Base-by-base conservation (phyloP, 2,888 invertebrate species). In the Balanococcus diminutus region DNA sequence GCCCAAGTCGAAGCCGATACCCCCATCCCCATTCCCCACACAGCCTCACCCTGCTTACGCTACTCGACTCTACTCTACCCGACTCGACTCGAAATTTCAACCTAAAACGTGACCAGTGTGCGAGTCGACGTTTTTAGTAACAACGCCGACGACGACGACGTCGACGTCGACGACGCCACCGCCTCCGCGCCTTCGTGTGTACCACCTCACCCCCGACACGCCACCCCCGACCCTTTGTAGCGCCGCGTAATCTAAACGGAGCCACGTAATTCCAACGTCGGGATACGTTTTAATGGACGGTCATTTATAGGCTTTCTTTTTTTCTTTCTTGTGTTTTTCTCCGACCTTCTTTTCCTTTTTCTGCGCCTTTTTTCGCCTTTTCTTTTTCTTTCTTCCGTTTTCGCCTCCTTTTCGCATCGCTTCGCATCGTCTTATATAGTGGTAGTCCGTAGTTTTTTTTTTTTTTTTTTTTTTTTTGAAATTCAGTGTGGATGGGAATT, bases 71-170 rank as follows among this genome's bases (percentile, higher is more conserved):
- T n/a, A n/a, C 14, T 14, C 42, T 42, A 14, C 42, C 14, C n/a
- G n/a, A n/a, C n/a, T 14, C 42, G 9, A 1, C 42, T 11, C 11
- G 16, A 84, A 84, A 67, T 61, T n/a, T 84, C 32, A 56, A 31
- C 31, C 83, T 84, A 84, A 67, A 84, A 31, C 28, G 56, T 25
- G 83, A 84, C 83, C 32, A 84, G 31, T 39, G 83, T 84, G 83
- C 83, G 83, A 84, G 32, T 72, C 72, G 72, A 72, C 72, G 72
- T 31, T 72, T 72, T 56, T 56, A 56, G 22, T 22, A 56, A 16
- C 72, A 31, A 31, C 72, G 72, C 16, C 42, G 16, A 14, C n/a
- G n/a, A n/a, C n/a, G n/a, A n/a, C n/a, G n/a, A n/a, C n/a, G n/a
- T n/a, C 42, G n/a, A 9, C 42, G 42, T 42, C 14, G 42, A 14